phyloP scores from a whole-genome alignment of 1,140 invertebrate species.

The Pseudachorutes palmiensis region DNA sequence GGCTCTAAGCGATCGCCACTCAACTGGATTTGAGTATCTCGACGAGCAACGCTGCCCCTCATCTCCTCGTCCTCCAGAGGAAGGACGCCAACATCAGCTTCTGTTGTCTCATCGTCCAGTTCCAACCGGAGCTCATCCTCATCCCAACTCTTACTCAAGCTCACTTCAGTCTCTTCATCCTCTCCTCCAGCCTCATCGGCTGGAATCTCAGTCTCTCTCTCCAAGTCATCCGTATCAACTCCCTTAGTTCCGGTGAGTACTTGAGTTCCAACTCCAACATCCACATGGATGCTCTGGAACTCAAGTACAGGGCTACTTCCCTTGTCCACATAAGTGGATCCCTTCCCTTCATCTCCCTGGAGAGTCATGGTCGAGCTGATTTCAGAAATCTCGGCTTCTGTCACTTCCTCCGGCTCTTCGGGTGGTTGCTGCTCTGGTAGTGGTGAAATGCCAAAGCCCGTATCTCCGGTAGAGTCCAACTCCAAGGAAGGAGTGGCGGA shows the following conservation, averaged over 20 bases:
- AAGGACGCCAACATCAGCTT: neutral
- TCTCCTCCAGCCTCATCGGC: neutral
- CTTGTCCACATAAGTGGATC: slow-evolving; percentile 1
- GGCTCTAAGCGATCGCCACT: neutral
- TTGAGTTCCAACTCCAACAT: neutral
- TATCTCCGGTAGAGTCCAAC: neutral
- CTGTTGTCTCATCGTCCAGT: neutral
- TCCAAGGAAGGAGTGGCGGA: neutral
- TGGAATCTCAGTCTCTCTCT: neutral
- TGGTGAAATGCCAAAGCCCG: neutral
- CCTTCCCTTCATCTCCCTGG: neutral
- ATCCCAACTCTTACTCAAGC: neutral
- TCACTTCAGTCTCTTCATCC: slow-evolving; percentile 6
- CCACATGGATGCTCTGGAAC: neutral
- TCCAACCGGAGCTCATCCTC: neutral
- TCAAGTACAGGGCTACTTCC: neutral
- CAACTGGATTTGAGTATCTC: neutral
- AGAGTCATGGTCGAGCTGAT: neutral
- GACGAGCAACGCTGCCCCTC: neutral
- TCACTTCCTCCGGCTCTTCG: neutral
- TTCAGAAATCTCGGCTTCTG: slow-evolving; percentile 3
- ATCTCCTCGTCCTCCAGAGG: neutral
- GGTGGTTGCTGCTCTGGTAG: neutral
- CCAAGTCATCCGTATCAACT: neutral
- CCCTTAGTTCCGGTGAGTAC: neutral